Base-by-base conservation (phyloP, 2,797 vertebrate genomes). In the Podarcis lilfordi region DNA sequence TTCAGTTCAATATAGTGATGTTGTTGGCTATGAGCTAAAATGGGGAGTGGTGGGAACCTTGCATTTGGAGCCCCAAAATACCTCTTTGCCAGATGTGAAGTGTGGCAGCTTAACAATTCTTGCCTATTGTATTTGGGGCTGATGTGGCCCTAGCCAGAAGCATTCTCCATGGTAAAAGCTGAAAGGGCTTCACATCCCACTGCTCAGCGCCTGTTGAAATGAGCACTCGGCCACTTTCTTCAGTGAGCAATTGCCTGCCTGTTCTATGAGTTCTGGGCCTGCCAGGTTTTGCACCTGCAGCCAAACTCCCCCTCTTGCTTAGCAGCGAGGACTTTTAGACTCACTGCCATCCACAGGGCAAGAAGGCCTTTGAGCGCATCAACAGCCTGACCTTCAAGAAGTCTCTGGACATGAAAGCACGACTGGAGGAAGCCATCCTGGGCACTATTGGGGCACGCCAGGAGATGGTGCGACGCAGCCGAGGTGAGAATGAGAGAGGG, bases 371-470 rank as follows among this genome's bases (percentile, higher is more conserved):
- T 86, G 98, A 99, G 92, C 97, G 98, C 50, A 98, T 98, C 95
- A 99, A 98, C 95, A 99, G 98, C 93, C 95, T 99, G 92, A 98
- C 98, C 0, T 99, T 98, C 95, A 98, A 98, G 95, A 99, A 99
- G 95, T 99, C 98, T 5, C 98, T 98, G 92, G 98, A 99, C 94
- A 99, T 99, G 98, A 99, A 98, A 91, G 98, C 98, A 0, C 97
- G 98, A 3, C 96, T 99, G 37, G 98, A 99, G 93, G 98, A 99
- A 92, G 98, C 98, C 94, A 98, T 99, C 72, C 94, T 99, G 83
- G 98, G 98, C 32, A 98, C 98, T 74, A 98, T 98, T 0, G 98
- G 98, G 3, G 98, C 98, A 0, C 97, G 98, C 1, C 98, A 98
- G 90, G 98, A 99, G 96, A 99, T 99, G 98, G 98, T 99, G 86